Base-by-base conservation (phyloP, 2,797 vertebrate genomes). In the Arrhamphus sclerolepis region DNA sequence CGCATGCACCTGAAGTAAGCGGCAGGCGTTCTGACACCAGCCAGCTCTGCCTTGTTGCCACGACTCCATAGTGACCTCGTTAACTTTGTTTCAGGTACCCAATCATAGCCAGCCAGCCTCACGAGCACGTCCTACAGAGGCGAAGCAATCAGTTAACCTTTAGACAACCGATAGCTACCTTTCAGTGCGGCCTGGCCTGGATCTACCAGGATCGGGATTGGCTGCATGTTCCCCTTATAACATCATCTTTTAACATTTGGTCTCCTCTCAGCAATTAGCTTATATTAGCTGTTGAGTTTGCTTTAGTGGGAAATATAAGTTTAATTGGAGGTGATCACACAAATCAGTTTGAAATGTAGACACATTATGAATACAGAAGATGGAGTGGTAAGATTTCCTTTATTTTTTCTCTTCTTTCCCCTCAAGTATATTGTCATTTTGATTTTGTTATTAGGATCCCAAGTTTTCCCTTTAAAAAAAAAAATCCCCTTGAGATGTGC, bases 121-220 rank as follows among this genome's bases (percentile, higher is more conserved):
- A 21, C 65, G 67, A 59, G 75, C 75, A 66, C 84, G 80, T 80
- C 78, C 60, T 71, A 49, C 61, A 44, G 78, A 84, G 83, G 76
- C 75, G 1, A 73, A 81, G 80, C 79, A 83, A 88, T 87, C 72
- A 11, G 82, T 82, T 83, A 84, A 86, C 85, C 75, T 83, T n/a
- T 82, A 61, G 70, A 87, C 87, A 91, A 92, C 91, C 88, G 79
- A 80, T 83, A 87, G 89, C 91, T 93, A 91, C 91, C 89, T 93
- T 86, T 81, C 62, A 51, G 70, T 57, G 80, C 58, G 69, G 82
- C 78, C 78, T 43, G 66, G 66, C 73, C 62, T 49, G 54, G 34
- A 38, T 38, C 34, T 13, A 38, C 11, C 31, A 10, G 31, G 14
- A 8, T 13, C 1, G 34, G 34, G 11, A 11, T 34, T 34, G 31